phyloP scores from a whole-genome alignment of 2,888 invertebrate genomes.

The Chaetogeoica ovagalla region DNA sequence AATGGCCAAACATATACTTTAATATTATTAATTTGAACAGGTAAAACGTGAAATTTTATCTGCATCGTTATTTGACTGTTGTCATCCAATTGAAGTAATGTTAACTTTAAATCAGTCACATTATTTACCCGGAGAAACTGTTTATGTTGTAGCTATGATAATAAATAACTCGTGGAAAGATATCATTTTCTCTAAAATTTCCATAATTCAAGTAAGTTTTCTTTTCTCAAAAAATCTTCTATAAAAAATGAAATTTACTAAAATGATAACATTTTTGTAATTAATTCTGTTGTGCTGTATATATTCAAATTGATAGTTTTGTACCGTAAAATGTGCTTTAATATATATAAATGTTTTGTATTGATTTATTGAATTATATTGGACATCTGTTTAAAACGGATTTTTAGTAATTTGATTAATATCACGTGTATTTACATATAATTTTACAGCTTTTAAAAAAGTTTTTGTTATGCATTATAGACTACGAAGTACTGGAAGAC shows the following conservation, averaged over 20 bases:
- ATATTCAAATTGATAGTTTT: neutral
- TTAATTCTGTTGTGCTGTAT: too few relatives aligned
- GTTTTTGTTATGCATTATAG: neutral
- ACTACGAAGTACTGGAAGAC: constrained; percentile 33
- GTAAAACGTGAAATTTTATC: constrained; percentile 4
- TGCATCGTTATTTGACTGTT: constrained; percentile 1
- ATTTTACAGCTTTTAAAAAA: neutral
- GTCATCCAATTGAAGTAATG: neutral
- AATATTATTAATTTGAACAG: constrained; percentile 1
- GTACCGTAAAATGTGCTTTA: neutral
- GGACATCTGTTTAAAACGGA: neutral
- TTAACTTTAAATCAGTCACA: constrained; percentile 27
- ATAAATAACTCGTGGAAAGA: constrained; percentile 35
- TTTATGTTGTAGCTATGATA: constrained; percentile 17
- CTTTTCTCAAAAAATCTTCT: neutral
- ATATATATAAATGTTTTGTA: neutral
- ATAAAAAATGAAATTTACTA: too few relatives aligned
- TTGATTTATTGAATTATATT: neutral
- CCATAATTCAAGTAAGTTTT: constrained; percentile 25
- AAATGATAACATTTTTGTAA: too few relatives aligned
- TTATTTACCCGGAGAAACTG: constrained; percentile 48
- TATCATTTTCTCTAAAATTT: constrained; percentile 25
- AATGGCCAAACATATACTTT: too few relatives aligned
- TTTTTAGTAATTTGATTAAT: neutral
- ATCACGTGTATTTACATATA: neutral